Evolutionary conservation across 2,888 invertebrate genomes (phyloP).

Genomic region (Mactromeris polynyma): DNA sequence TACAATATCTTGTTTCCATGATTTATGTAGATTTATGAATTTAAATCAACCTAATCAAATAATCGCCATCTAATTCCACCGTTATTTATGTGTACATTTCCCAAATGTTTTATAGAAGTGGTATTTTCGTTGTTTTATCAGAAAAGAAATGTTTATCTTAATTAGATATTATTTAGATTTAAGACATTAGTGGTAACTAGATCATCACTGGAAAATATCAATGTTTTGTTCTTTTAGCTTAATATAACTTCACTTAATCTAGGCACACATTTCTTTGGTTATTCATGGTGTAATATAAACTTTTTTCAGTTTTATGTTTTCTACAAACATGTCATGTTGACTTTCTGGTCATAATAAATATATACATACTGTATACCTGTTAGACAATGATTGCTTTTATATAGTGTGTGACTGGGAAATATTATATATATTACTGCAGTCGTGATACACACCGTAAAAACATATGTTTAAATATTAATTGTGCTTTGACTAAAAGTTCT

Average conservation of each 20-base stretch:
- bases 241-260: no score
- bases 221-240: no score
- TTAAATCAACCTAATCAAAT: neutral
- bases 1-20: neutral
- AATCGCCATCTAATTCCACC: neutral
- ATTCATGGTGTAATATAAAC: no score
- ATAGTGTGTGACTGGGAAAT: neutral
- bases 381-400: conserved; percentile 27
- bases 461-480: no score
- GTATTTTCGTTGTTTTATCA: neutral
- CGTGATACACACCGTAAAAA: no score
- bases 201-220: no score
- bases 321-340: no score
- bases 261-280: no score
- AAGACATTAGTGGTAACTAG: neutral
- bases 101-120: neutral
- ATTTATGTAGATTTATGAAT: neutral
- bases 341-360: no score
- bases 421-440: no score
- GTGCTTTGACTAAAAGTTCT: no score
- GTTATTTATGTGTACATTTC: neutral
- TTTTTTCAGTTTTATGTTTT: no score
- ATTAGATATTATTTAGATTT: neutral
- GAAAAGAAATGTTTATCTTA: neutral
- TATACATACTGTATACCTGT: neutral